A percentile compares a stretch with the other conserved stretches of the same genome.
These are phyloP conservation scores for Zoroaster sp. DNA, from an alignment of 53 echinoderm and acorn worm genomes.

Conservation along the genomic window DNA sequence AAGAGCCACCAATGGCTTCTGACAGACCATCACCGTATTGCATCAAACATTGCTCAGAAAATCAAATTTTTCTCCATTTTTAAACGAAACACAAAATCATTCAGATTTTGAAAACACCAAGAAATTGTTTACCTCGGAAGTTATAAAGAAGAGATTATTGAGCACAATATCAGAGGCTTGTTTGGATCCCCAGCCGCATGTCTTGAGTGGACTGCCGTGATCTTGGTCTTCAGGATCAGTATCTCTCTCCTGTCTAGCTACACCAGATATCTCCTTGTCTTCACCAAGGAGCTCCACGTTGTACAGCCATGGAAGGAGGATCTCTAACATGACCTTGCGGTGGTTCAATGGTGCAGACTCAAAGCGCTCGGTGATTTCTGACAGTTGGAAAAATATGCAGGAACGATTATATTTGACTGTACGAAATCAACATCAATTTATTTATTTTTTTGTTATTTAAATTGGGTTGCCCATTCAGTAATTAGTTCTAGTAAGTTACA, in stretches of 20 bases:
- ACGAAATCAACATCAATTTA: no score
- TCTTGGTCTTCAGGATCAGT: slow-evolving; percentile 80
- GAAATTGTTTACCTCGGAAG: slow-evolving; percentile 85
- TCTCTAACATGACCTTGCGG: slow-evolving; percentile 84
- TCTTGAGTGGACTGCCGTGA: slow-evolving; percentile 78
- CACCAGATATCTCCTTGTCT: neutral
- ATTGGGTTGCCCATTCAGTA: no score
- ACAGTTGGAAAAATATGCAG: neutral
- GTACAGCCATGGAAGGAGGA: slow-evolving; percentile 90
- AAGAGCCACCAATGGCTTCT: no score
- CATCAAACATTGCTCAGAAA: neutral
- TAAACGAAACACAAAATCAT: no score
- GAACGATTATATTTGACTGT: neutral
- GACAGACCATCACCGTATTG: no score
- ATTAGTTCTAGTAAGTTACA: no score
- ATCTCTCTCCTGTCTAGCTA: slow-evolving; percentile 64
- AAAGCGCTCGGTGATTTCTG: slow-evolving; percentile 97
- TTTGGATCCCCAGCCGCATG: slow-evolving; percentile 95
- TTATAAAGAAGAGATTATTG: slow-evolving; percentile 96
- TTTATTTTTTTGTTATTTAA: no score
- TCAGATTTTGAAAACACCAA: no score
- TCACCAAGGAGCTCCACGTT: slow-evolving; percentile 85
- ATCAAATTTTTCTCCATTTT: neutral
- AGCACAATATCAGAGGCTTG: slow-evolving; percentile 86
- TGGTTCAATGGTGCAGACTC: slow-evolving; percentile 80